Conservation (phyloP, 2,888 invertebrate species). For the Atrina japonica region DNA sequence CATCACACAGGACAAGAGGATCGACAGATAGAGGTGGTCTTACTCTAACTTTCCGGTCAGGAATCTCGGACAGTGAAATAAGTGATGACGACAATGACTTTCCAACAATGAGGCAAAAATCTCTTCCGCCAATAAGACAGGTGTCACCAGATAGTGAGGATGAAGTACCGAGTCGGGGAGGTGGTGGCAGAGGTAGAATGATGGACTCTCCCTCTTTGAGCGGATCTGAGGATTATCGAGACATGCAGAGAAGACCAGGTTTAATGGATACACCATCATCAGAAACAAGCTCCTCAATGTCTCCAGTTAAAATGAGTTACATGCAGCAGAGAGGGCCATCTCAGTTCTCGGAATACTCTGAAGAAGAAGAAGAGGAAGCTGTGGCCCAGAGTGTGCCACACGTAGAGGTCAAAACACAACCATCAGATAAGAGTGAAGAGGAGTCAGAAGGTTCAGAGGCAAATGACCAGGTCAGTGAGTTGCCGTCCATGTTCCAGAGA, state of each 20-base stretch:
- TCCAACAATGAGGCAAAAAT: conserved; percentile 17
- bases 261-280: conserved; percentile 59
- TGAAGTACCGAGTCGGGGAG: conserved; percentile 25
- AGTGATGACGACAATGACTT: conserved; percentile 45
- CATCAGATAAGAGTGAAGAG: conserved; percentile 5
- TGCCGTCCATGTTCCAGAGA: conserved; percentile 39
- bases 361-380: conserved; percentile 23
- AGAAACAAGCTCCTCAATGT: conserved; percentile 38
- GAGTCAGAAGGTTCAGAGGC: conserved; percentile 38
- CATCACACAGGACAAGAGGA: conserved; percentile 44
- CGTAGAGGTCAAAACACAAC: not conserved
- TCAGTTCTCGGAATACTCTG: conserved; percentile 23
- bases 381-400: not conserved
- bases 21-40: conserved; percentile 43
- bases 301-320: conserved; percentile 20
- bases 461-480: conserved; percentile 37
- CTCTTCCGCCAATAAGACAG: conserved; percentile 33
- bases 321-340: conserved; percentile 34
- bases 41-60: conserved; percentile 55
- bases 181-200: conserved; percentile 25
- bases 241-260: conserved; percentile 42
- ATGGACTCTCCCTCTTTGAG: conserved; percentile 52
- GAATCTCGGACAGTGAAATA: conserved; percentile 51
- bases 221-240: conserved; percentile 50
- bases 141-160: conserved; percentile 22